Evolutionary conservation across 2,797 vertebrate species (phyloP).

Genomic region (Macropus fuliginosus): DNA sequence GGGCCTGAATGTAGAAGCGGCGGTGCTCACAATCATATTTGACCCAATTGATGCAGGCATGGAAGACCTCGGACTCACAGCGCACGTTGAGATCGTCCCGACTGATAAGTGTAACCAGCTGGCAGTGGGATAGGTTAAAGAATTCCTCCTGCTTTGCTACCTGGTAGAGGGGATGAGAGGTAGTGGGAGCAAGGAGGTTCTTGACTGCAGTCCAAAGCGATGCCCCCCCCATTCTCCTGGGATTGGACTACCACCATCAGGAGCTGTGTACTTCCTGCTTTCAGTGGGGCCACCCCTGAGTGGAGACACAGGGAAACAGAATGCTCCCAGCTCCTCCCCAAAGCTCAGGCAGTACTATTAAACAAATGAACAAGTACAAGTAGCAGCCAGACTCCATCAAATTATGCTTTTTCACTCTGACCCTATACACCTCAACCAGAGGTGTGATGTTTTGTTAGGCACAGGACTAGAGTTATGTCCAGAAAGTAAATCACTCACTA

Average conservation of each 20-base stretch:
- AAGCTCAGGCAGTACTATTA: not conserved
- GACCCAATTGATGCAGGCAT: constrained; percentile 96
- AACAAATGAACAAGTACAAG: not conserved
- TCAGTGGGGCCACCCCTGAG: not conserved
- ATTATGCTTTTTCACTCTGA: not conserved
- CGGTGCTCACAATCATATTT: constrained; percentile 92
- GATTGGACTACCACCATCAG: not conserved
- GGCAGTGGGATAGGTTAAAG: constrained; percentile 95
- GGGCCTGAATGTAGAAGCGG: constrained; percentile 92
- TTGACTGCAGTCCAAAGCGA: not conserved
- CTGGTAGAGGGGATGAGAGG: constrained; percentile 76
- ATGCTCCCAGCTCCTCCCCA: not conserved
- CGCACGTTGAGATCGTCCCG: constrained; percentile 97
- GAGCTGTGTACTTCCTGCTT: not conserved
- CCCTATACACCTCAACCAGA: not conserved
- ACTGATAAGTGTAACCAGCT: constrained; percentile 94
- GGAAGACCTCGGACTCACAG: constrained; percentile 97
- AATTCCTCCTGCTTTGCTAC: constrained; percentile 97
- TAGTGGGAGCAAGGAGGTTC: not conserved
- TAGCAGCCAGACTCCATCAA: not conserved
- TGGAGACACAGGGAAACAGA: not conserved
- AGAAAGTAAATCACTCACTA: not conserved
- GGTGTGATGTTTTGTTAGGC: not conserved
- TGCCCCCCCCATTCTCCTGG: not conserved
- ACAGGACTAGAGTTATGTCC: not conserved